Evolutionary conservation across 2,888 invertebrate species (phyloP).

Genomic region (Tipula helvola): DNA sequence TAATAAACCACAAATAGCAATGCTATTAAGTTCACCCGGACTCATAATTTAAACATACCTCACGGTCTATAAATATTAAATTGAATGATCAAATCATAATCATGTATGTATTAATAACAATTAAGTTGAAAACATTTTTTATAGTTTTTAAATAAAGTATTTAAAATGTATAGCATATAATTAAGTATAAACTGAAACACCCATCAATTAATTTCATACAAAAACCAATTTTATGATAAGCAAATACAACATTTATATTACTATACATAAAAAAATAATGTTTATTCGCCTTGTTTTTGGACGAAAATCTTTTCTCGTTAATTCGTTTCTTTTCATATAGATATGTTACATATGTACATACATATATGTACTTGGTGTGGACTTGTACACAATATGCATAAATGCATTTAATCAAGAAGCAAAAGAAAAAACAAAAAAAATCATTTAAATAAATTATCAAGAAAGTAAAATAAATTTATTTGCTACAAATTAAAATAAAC

Average conservation of each 20-base stretch:
- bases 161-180: not conserved
- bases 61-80: not conserved
- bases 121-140: not conserved
- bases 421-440: not conserved
- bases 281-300: not conserved
- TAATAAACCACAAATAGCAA: no score
- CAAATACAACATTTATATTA: not conserved
- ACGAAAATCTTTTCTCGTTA: not conserved
- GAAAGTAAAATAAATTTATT: not conserved
- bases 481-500: not conserved
- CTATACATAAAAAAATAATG: not conserved
- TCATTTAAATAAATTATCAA: constrained; percentile 4
- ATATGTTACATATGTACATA: not conserved
- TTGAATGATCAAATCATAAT: not conserved
- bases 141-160: not conserved
- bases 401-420: not conserved
- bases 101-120: not conserved
- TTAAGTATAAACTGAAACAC: not conserved
- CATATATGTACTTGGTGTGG: not conserved
- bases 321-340: not conserved
- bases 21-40: not conserved
- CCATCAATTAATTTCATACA: not conserved
- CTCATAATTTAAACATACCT: not conserved
- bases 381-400: not conserved
- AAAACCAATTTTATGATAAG: not conserved